Base-by-base conservation (phyloP, 2,113 vertebrate species). In the Sphaerodactylus townsendi region DNA sequence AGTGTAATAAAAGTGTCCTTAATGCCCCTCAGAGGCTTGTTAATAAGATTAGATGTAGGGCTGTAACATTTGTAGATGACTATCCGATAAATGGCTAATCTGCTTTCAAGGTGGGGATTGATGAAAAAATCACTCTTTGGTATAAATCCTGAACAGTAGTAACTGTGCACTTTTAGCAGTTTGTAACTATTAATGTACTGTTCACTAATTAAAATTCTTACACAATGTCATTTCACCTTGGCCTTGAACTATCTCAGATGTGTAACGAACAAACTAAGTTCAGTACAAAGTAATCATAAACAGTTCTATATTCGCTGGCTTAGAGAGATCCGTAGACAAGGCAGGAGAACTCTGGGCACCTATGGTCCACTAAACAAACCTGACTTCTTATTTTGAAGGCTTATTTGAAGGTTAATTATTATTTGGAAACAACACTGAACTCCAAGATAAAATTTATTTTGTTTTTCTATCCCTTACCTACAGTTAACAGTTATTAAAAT, bases 201-300 rank as follows among this genome's bases (percentile, higher is more conserved):
- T 92, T 89, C n/a, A 91, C 92, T 96, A 93, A 96, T 96, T 96
- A 95, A 96, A 95, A 95, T 94, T 95, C 92, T 95, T 95, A 92
- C 79, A 86, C 11, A 94, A 95, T 89, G 85, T 89, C 91, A 84
- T 73, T 91, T 92, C 89, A 88, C 92, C 87, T 90, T 86, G 85
- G 83, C 86, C 77, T 92, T 93, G 92, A 93, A 91, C 93, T 90
- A 79, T 90, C 91, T 91, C 93, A 92, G n/a, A n/a, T n/a, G n/a
- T n/a, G n/a, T n/a, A n/a, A n/a, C n/a, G n/a, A n/a, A n/a, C n/a
- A n/a, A n/a, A n/a, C n/a, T n/a, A n/a, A n/a, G n/a, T n/a, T n/a
- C n/a, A n/a, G n/a, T n/a, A n/a, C n/a, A n/a, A n/a, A n/a, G n/a
- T n/a, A n/a, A n/a, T n/a, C n/a, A n/a, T n/a, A n/a, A n/a, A n/a